These are phyloP conservation scores for Anolis apletophallus DNA, from an alignment of 2,797 vertebrate genomes.

Conservation along the genomic window DNA sequence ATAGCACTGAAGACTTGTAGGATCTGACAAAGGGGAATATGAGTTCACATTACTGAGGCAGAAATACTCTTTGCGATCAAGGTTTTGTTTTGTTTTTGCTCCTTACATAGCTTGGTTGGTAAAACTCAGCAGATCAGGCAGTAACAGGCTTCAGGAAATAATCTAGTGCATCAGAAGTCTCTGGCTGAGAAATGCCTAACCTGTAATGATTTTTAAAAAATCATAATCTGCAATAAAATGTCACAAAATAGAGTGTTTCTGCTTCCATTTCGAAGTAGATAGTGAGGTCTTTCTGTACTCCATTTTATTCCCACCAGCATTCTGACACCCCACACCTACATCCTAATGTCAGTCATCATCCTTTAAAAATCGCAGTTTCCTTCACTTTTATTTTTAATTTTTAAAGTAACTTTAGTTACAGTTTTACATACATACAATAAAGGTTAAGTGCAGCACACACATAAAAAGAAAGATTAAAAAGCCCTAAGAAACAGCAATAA, in stretches of 20 bases:
- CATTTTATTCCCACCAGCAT: background rate
- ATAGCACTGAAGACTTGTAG: constrained; percentile 26
- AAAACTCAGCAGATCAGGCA: constrained; percentile 43
- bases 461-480: no score
- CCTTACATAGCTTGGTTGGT: constrained; percentile 40
- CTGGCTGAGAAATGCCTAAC: constrained; percentile 21
- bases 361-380: no score
- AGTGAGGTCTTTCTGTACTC: background rate
- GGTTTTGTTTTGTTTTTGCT: constrained; percentile 22
- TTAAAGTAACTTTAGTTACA: no score
- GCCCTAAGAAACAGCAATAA: no score
- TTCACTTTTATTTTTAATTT: no score
- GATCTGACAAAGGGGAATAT: constrained; percentile 40
- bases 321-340: no score
- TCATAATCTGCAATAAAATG: background rate
- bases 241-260: background rate
- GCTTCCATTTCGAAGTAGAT: background rate
- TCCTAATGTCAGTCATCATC: no score
- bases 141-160: constrained; percentile 34
- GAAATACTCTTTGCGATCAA: constrained; percentile 47
- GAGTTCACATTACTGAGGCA: constrained; percentile 52
- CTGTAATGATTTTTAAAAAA: background rate
- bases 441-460: no score
- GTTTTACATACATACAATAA: no score
- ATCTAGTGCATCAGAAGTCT: constrained; percentile 41